Conservation (phyloP, 2,113 vertebrate genomes). For the Athene cunicularia region DNA sequence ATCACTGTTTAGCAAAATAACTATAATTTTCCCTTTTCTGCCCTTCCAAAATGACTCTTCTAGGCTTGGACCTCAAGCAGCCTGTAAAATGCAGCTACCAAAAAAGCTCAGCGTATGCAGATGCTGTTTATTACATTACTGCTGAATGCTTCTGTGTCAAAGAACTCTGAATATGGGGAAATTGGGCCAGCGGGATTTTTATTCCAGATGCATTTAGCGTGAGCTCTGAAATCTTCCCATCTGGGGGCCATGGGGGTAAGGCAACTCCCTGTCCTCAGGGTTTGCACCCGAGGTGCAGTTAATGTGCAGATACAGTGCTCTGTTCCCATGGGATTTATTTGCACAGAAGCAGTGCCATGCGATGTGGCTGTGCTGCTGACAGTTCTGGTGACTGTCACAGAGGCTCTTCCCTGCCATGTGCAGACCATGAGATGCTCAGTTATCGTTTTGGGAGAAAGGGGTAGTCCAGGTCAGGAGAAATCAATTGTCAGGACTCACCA, state of each 20-base stretch:
- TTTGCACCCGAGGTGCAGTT: accelerated
- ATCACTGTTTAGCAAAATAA: background rate
- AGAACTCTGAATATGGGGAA: background rate
- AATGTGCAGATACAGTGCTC: accelerated
- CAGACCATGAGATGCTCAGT: background rate
- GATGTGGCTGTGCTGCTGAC: background rate
- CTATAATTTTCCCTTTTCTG: background rate
- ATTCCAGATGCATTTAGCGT: background rate
- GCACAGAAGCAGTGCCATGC: accelerated
- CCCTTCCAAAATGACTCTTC: background rate
- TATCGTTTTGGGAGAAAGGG: background rate
- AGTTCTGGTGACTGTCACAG: background rate
- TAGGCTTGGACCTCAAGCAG: background rate
- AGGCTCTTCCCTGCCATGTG: background rate
- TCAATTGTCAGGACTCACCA: accelerated
- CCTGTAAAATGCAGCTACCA: background rate
- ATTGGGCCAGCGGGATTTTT: accelerated
- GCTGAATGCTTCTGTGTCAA: background rate
- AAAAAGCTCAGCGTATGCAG: background rate
- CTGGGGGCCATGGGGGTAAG: accelerated
- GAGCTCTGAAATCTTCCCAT: background rate
- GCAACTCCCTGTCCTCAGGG: background rate
- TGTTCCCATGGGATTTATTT: background rate
- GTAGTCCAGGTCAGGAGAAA: background rate
- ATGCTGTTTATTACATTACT: background rate